Evolutionary conservation across 2,797 vertebrate species (phyloP), one percentile per base, ranked within the genome.

Genomic region (Aeoliscus strigatus): DNA sequence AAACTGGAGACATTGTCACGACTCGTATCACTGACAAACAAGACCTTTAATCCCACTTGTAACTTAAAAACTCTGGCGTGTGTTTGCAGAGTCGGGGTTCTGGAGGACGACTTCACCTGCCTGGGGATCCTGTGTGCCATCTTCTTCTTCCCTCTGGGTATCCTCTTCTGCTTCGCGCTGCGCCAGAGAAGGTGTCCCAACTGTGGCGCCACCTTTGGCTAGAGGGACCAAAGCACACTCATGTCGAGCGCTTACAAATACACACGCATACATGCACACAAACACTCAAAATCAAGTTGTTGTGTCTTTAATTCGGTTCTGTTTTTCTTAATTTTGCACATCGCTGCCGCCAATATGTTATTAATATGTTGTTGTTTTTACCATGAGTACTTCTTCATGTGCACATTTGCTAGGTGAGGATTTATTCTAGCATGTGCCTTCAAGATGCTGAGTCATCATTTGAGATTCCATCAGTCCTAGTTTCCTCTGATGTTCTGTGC

Each of bases 81-180:
- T 27, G 26, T 27, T 41, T 32, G 1, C 87, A 99, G 96, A 77
- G 95, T 99, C 9, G 96, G 96, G 1, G 96, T 98, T 39, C 77
- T 99, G 85, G 94, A 99, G 79, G 96, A 99, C 36, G 93, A 94
- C 66, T 99, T 98, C 86, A 98, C 96, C 66, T 98, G 95, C 60
- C 85, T 98, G 43, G 96, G 96, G 39, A 91, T 99, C 84, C 64
- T 97, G 57, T 90, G 96, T 72, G 96, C 96, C 87, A 94, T 99
- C 75, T 83, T 96, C 60, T 91, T 97, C 84, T 99, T 99, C 72
- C 96, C 96, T 3, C 87, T 99, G 51, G 96, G 96, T 39, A 91
- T 99, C 73, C 91, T 99, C 61, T 98, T 97, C 89, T 98, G 96
- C 70, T 91, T 98, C 7, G 94, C 92, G 2, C 84, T 99, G 86